Base-by-base conservation (phyloP, 2,888 invertebrate genomes). In the Cerastis rubricosa region DNA sequence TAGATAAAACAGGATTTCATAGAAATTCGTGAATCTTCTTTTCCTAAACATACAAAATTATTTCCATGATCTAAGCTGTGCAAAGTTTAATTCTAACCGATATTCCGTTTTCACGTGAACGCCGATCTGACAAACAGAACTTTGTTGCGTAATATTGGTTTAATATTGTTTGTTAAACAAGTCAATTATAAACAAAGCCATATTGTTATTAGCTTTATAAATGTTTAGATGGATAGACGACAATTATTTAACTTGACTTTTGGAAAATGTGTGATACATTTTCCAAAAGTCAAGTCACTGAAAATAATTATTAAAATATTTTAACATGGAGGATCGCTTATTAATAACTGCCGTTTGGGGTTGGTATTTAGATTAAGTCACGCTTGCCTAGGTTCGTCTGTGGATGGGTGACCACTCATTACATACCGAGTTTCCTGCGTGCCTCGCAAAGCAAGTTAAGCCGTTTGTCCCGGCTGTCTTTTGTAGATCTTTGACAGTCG, bases 161-260 rank as follows among this genome's bases (percentile, higher is more conserved):
- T 69, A 74, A 35, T 65, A 45, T 80, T 81, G 76, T 61, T 75
- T 61, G 45, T 22, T 40, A 25, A 51, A 66, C 66, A 77, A 77
- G 25, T 54, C 45, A 77, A 40, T 47, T 45, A 77, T 25, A 66
- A 54, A 47, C 45, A 19, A 47, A 59, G 22, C 40, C 29, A 7
- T 74, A 59, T 40, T 74, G 22, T 61, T 35, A 35, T 35, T 5
- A 19, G n/a, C 0, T 59, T 25, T 11, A 25, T 59, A 25, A 40
- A 57, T 57, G 22, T 71, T 54, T 12, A 71, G n/a, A 43, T 29
- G n/a, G 29, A 43, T 71, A 29, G 1, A 45, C 22, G 25, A 14
- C 57, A 19, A 14, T 69, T 61, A 59, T 59, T 59, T 29, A 29
- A 29, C 19, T 29, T 29, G 59, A 8, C 29, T 29, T 29, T 29